These are phyloP conservation scores for Adelges cooleyi DNA, from an alignment of 1,140 invertebrate genomes.

Conservation along the genomic window DNA sequence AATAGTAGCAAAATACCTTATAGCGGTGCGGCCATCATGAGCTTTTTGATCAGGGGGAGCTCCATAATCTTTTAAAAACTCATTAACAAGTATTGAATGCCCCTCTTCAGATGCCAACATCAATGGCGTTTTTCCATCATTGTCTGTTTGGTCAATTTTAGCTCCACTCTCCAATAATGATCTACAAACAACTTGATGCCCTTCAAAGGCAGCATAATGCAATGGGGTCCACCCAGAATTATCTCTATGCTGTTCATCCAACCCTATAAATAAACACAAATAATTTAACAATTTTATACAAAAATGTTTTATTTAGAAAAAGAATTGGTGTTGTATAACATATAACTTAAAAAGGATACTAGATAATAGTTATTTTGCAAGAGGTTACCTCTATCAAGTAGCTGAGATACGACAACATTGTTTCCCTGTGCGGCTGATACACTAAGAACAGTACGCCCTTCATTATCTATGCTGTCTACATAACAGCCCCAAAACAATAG, in stretches of 20 bases:
- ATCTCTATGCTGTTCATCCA: slow-evolving; percentile 82
- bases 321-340: not conserved
- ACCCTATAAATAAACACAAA: slow-evolving; percentile 41
- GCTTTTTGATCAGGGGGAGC: slow-evolving; percentile 78
- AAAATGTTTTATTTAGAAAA: not conserved
- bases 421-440: slow-evolving; percentile 78
- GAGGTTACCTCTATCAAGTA: slow-evolving; percentile 72
- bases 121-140: slow-evolving; percentile 84
- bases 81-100: slow-evolving; percentile 56
- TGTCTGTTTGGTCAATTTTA: slow-evolving; percentile 80
- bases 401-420: slow-evolving; percentile 69
- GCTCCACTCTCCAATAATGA: slow-evolving; percentile 82
- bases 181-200: slow-evolving; percentile 76
- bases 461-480: slow-evolving; percentile 77
- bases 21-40: slow-evolving; percentile 85
- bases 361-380: too few species aligned
- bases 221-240: slow-evolving; percentile 89
- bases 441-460: slow-evolving; percentile 77
- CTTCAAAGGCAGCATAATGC: slow-evolving; percentile 87
- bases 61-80: slow-evolving; percentile 58
- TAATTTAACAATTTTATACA: not conserved
- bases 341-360: not conserved
- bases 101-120: slow-evolving; percentile 83
- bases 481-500: slow-evolving; percentile 81
- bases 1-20: slow-evolving; percentile 47